These are phyloP conservation scores for Pyxicephalus adspersus DNA, from an alignment of 2,113 vertebrate species.

Conservation along the genomic window DNA sequence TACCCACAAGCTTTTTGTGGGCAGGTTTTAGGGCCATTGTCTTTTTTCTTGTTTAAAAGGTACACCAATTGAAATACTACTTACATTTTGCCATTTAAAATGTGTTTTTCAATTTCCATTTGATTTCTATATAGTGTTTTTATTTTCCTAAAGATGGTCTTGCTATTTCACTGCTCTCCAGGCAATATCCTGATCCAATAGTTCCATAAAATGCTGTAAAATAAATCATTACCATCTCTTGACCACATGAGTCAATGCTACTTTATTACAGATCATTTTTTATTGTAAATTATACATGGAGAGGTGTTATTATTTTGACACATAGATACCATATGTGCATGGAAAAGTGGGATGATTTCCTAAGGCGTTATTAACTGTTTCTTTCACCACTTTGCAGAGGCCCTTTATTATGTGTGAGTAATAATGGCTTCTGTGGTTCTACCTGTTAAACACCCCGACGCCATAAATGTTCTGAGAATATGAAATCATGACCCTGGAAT, in stretches of 20 bases:
- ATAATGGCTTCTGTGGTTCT: constrained; percentile 24
- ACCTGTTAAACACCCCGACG: constrained; percentile 26
- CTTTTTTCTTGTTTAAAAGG: no score
- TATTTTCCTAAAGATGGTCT: no score
- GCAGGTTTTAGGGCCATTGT: no score
- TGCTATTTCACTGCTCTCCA: no score
- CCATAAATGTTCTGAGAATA: constrained; percentile 29
- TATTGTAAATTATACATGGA: background rate
- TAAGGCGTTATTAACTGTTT: constrained; percentile 22
- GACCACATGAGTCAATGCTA: background rate
- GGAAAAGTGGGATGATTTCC: background rate
- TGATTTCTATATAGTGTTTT: no score
- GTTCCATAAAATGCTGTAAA: background rate
- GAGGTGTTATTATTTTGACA: background rate
- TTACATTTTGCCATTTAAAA: no score
- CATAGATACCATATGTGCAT: no score
- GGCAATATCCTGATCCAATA: no score
- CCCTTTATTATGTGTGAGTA: constrained; percentile 46
- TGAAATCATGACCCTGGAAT: constrained; percentile 39
- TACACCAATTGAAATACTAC: no score
- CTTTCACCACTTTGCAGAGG: constrained; percentile 11
- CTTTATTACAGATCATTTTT: background rate
- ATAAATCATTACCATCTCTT: background rate
- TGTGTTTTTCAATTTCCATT: no score
- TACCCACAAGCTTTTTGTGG: no score